Evolutionary conservation across 2,797 vertebrate genomes (phyloP), one percentile per base, ranked within the genome.

Genomic region (Balearica regulorum): DNA sequence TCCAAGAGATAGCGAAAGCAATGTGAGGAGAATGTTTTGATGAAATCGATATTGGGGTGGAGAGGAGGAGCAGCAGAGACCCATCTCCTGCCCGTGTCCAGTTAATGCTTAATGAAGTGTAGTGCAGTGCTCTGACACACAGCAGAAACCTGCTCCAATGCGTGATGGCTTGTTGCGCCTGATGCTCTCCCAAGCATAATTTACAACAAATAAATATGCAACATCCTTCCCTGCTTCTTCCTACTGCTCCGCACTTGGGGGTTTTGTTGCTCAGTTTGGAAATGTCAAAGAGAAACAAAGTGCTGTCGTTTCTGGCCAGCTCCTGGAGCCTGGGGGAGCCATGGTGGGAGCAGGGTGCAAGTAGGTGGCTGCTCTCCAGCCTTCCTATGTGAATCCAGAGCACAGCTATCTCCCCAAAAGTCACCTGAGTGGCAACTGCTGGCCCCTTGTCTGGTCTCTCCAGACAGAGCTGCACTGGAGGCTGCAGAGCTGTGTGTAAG

Each of bases 241-340:
- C 60, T 79, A 11, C 53, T 80, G 62, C 64, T 83, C 73, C 29
- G 9, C 62, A 80, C 17, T 39, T 22, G 19, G 26, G 13, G 4
- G 17, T 14, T 49, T 69, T 76, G 22, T 24, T n/a, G 11, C 51
- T 94, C 28, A 16, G 25, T 80, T 93, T 83, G 35, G 31, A 82
- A 75, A 90, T 54, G 31, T 85, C 39, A 51, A 87, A 93, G 17
- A 5, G 75, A 87, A 96, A 72, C 25, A 33, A 85, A 69, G 26
- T 21, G 20, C 1, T 82, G 24, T 43, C 4, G 3, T 75, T 89
- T 58, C 60, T 5, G 0, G 60, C 28, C 64, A 54, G 17, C 57
- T 83, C 44, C 35, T 0, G 0, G 12, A 72, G 58, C 29, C 9
- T 1, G 3, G 10, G 33, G 6, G 8, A 78, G 55, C 51, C 2